Evolutionary conservation across 2,113 vertebrate species (phyloP).

Genomic region (Brachypteracias leptosomus): DNA sequence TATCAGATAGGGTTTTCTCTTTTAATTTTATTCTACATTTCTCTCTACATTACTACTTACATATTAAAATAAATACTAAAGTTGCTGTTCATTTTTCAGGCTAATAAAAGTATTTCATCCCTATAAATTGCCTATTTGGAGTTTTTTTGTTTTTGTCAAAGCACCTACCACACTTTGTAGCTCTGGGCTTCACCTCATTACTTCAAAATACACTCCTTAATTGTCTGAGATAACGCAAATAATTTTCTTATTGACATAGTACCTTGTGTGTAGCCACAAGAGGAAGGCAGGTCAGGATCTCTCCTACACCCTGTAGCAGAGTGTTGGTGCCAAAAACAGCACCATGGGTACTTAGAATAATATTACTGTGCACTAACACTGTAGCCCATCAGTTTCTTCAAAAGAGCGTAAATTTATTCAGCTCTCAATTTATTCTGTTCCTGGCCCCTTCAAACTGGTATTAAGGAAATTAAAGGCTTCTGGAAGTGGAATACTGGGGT

Average conservation of each 20-base stretch:
- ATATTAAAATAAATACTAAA: neutral
- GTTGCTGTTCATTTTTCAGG: neutral
- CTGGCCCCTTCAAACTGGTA: neutral
- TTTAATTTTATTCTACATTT: neutral
- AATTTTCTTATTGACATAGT: neutral
- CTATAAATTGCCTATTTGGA: neutral
- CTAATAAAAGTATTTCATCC: neutral
- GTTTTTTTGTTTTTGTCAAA: neutral
- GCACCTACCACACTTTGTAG: neutral
- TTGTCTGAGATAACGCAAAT: neutral
- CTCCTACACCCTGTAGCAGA: rapidly evolving
- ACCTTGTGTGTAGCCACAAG: neutral
- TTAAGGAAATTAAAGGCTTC: neutral
- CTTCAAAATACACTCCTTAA: neutral
- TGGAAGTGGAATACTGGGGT: neutral
- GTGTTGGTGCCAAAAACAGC: neutral
- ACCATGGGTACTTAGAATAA: neutral
- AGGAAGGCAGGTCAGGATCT: neutral
- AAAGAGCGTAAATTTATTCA: rapidly evolving
- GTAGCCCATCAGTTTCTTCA: neutral
- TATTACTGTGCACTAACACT: neutral
- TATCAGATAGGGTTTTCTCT: neutral
- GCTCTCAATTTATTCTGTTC: neutral
- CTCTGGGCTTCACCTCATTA: neutral
- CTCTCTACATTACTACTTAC: neutral